Conservation (phyloP, 2,888 invertebrate genomes). For the Euclidia mi region DNA sequence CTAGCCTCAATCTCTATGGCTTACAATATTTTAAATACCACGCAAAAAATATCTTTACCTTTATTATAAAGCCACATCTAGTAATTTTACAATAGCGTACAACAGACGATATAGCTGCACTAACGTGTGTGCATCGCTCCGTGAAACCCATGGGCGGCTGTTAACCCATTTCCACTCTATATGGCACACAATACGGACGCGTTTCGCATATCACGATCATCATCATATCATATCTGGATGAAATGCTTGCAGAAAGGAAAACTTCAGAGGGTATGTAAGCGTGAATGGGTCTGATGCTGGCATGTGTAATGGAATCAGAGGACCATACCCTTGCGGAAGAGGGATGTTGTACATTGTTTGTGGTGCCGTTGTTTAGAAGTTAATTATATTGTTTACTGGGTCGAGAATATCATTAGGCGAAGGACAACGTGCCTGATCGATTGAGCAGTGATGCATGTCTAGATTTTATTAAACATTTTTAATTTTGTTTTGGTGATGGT, state of each 20-base stretch:
- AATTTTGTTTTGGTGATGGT: too few relatives aligned
- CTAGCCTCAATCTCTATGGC: too few relatives aligned
- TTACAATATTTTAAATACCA: too few relatives aligned
- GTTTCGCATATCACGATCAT: constrained; percentile 44
- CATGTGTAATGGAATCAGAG: constrained; percentile 9
- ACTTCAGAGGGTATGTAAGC: constrained; percentile 34
- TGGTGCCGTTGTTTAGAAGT: too few relatives aligned
- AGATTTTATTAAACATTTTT: too few relatives aligned
- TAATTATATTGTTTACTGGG: too few relatives aligned
- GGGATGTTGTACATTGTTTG: too few relatives aligned
- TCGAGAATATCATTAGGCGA: too few relatives aligned
- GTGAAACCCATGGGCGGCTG: constrained; percentile 62
- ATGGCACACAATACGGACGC: constrained; percentile 50
- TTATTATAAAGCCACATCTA: constrained; percentile 28
- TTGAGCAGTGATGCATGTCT: too few relatives aligned
- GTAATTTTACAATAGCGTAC: constrained; percentile 20
- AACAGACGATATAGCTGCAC: constrained; percentile 43
- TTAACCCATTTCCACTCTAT: constrained; percentile 63
- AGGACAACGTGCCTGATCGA: too few relatives aligned
- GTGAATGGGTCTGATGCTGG: constrained; percentile 21
- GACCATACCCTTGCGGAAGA: too few relatives aligned
- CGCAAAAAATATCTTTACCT: too few relatives aligned
- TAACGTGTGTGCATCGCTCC: constrained; percentile 50
- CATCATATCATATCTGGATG: constrained; percentile 23
- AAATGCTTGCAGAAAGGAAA: constrained; percentile 36